These are phyloP conservation scores for Talpa occidentalis DNA, from an alignment of 2,113 vertebrate species.

Conservation along the genomic window DNA sequence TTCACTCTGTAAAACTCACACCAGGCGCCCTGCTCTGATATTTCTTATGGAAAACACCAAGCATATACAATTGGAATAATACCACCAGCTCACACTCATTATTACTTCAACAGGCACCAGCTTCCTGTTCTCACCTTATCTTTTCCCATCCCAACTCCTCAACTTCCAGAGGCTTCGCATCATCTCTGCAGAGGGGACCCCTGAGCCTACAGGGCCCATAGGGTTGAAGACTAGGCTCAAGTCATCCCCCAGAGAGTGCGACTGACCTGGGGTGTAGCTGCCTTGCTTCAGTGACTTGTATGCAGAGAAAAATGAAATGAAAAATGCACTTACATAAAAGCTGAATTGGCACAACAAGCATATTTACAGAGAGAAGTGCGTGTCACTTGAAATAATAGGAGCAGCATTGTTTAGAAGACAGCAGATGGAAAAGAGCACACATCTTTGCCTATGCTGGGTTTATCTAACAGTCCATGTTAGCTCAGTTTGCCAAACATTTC, in stretches of 20 bases:
- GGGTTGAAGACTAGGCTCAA: neutral
- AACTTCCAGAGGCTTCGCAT: neutral
- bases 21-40: neutral
- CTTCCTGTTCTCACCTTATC: neutral
- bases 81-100: no score
- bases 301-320: conserved; percentile 50
- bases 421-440: conserved; percentile 30
- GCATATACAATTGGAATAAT: neutral
- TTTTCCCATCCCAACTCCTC: neutral
- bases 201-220: neutral
- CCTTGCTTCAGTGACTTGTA: conserved; percentile 25
- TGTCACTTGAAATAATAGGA: conserved; percentile 56
- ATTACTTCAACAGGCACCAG: neutral
- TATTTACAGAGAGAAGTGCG: conserved; percentile 6
- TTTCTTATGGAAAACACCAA: neutral
- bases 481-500: conserved; percentile 21
- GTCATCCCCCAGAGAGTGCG: neutral
- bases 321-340: conserved; percentile 45
- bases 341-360: conserved; percentile 3
- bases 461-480: neutral
- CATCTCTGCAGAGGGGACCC: neutral
- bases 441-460: neutral
- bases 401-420: conserved; percentile 9
- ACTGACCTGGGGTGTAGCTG: neutral
- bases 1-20: neutral